A percentile compares a stretch with the other conserved stretches of the same genome.
Conservation (phyloP, 2,113 vertebrate species). For the Sander lucioperca region DNA sequence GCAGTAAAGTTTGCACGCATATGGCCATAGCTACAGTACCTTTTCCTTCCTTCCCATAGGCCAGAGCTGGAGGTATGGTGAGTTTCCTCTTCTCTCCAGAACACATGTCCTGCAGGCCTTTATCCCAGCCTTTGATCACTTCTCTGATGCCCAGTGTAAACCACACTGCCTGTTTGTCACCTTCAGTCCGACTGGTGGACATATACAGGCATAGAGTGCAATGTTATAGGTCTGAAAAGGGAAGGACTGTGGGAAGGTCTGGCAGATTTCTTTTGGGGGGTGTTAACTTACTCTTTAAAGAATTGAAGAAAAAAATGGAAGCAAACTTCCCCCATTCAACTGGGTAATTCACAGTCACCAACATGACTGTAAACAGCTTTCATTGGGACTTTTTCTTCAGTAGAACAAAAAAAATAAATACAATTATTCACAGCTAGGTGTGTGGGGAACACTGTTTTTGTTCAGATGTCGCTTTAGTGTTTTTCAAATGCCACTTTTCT, state of each 20-base stretch:
- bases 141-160: conserved; percentile 94
- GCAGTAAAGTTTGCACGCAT: not conserved
- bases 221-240: conserved; percentile 9
- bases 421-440: too few species aligned
- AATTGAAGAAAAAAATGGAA: too few species aligned
- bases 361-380: too few species aligned
- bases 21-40: conserved; percentile 78
- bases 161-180: conserved; percentile 91
- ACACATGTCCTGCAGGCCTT: conserved; percentile 92
- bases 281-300: too few species aligned
- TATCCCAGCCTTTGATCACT: conserved; percentile 92
- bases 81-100: conserved; percentile 92
- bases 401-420: too few species aligned
- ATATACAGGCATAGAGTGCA: conserved; percentile 15
- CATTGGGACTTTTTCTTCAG: too few species aligned
- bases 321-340: too few species aligned
- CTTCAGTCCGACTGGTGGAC: conserved; percentile 85
- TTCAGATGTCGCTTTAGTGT: too few species aligned
- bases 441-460: too few species aligned
- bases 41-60: conserved; percentile 95
- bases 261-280: not conserved
- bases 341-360: too few species aligned
- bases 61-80: conserved; percentile 89
- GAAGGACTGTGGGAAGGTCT: not conserved
- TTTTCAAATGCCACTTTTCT: too few species aligned